Percentiles rank a stretch among this genome's conserved stretches.
These are phyloP conservation scores for Zophobas atratus DNA, from an alignment of 1,140 invertebrate species.

Conservation along the genomic window DNA sequence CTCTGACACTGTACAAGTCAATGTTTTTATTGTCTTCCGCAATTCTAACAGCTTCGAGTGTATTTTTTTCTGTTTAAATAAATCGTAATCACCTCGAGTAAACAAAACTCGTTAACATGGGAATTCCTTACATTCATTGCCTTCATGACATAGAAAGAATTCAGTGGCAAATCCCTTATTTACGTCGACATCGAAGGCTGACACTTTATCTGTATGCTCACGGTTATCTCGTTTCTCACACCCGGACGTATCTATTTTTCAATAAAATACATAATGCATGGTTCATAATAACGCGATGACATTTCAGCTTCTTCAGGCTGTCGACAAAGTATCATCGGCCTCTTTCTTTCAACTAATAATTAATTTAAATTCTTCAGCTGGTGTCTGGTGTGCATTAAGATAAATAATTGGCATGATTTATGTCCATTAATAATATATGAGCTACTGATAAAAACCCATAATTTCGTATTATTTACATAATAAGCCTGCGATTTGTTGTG, in stretches of 20 bases:
- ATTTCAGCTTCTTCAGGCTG: slow-evolving; percentile 25
- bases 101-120: slow-evolving; percentile 12
- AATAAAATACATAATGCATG: slow-evolving; percentile 31
- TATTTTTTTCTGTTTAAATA: slow-evolving; percentile 11
- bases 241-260: slow-evolving; percentile 12
- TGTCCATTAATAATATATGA: slow-evolving; percentile 37
- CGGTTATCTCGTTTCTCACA: slow-evolving; percentile 25
- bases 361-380: slow-evolving; percentile 9
- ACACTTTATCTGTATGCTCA: slow-evolving; percentile 6
- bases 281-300: slow-evolving; percentile 6
- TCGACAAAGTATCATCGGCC: neutral
- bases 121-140: slow-evolving; percentile 26
- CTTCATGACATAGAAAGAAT: slow-evolving; percentile 28
- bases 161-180: slow-evolving; percentile 9
- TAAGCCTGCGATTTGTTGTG: slow-evolving; percentile 24
- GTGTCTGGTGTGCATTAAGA: slow-evolving; percentile 20
- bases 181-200: slow-evolving; percentile 8
- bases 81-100: slow-evolving; percentile 19
- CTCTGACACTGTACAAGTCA: neutral
- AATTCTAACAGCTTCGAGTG: neutral
- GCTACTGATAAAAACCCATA: slow-evolving; percentile 21
- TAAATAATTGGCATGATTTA: slow-evolving; percentile 35
- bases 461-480: slow-evolving; percentile 36
- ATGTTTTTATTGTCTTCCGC: neutral
- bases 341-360: slow-evolving; percentile 28